Evolutionary conservation across 2,113 vertebrate species (phyloP).

Genomic region (Anas platyrhynchos): DNA sequence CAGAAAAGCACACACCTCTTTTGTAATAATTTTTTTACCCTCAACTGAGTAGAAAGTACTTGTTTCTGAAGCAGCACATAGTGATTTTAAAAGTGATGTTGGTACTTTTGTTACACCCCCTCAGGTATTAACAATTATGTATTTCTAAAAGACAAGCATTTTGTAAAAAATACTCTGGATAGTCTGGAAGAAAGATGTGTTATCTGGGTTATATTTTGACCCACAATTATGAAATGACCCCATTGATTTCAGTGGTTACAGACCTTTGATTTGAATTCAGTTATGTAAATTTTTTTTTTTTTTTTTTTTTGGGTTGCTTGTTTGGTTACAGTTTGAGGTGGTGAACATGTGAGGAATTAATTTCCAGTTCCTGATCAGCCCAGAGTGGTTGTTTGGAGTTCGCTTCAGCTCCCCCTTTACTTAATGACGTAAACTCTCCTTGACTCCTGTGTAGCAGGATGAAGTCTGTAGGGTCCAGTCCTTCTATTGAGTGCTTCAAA

Average conservation of each 20-base stretch:
- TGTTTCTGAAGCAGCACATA: not conserved
- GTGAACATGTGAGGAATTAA: not conserved
- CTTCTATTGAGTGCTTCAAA: not conserved
- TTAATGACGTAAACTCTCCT: not conserved
- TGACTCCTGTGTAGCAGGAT: not conserved
- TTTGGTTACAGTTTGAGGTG: not conserved
- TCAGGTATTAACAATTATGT: not conserved
- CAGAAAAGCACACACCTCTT: slow-evolving; percentile 7
- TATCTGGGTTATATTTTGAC: not conserved
- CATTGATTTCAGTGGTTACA: fast-evolving
- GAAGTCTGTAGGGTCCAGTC: not conserved
- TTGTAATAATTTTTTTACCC: slow-evolving; percentile 22
- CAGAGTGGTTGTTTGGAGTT: not conserved
- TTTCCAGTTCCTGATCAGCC: not conserved
- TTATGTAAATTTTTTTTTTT: not conserved
- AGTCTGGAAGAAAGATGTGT: not conserved
- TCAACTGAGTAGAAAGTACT: not conserved
- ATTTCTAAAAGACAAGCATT: not conserved
- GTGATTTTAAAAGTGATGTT: not conserved
- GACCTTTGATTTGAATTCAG: not conserved
- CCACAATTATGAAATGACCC: not conserved
- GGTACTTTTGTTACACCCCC: not conserved
- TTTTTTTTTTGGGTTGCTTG: not conserved
- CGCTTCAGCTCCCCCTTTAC: not conserved
- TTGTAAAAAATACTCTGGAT: not conserved